These are phyloP conservation scores for Nipponacmea schrenckii DNA, from an alignment of 2,888 invertebrate species.

Conservation along the genomic window DNA sequence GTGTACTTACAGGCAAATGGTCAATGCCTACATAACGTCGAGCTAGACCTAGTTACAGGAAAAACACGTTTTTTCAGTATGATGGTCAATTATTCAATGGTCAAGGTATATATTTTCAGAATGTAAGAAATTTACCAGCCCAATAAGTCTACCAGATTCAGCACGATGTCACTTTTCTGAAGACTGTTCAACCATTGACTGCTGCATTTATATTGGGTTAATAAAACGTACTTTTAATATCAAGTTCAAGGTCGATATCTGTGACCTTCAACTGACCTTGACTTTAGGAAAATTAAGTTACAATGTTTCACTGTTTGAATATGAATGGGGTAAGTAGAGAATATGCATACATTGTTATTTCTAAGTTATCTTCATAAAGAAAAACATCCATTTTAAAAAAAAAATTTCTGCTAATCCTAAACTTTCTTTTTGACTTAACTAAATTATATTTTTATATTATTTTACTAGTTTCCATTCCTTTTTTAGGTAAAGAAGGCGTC, in stretches of 20 bases:
- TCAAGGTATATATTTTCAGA: no score
- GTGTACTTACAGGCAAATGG: no score
- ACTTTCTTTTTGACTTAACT: no score
- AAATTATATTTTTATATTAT: neutral
- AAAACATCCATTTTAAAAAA: no score
- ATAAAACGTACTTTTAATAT: constrained; percentile 25
- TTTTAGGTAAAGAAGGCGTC: neutral
- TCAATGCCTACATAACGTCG: no score
- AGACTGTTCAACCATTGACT: constrained; percentile 35
- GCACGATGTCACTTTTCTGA: constrained; percentile 33
- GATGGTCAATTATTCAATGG: no score
- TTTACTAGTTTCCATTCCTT: neutral
- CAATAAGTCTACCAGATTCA: constrained; percentile 24
- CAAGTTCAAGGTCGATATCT: constrained; percentile 31
- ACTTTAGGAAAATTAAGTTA: constrained; percentile 32
- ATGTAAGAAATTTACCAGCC: constrained; percentile 24
- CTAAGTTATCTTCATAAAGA: no score
- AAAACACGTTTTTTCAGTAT: no score
- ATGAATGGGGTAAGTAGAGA: constrained; percentile 35
- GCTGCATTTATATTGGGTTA: constrained; percentile 31
- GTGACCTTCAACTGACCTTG: constrained; percentile 29
- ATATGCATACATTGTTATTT: no score
- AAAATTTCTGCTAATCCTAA: neutral
- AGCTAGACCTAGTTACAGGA: no score
- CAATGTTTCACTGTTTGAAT: constrained; percentile 32